phyloP scores from a whole-genome alignment of 92 coral and sea anemone genomes.

The Porites divaricata region DNA sequence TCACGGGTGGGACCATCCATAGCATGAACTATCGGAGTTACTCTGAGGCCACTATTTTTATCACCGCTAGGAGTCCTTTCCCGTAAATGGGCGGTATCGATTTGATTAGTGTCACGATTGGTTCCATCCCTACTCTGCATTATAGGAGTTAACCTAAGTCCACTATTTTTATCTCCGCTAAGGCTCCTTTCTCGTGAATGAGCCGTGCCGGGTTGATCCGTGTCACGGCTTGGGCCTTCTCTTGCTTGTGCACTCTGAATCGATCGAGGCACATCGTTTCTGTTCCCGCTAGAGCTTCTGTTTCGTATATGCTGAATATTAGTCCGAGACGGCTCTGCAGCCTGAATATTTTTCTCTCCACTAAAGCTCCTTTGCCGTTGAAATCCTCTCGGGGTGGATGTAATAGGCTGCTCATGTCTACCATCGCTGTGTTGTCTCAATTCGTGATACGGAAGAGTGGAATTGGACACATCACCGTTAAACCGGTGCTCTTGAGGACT shows the following conservation, averaged over 20 bases:
- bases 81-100: neutral
- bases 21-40: neutral
- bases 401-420: neutral
- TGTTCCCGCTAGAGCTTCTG: constrained; percentile 17
- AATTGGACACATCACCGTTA: constrained; percentile 1
- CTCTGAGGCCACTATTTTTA: constrained; percentile 2
- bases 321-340: constrained; percentile 3
- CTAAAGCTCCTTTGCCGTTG: constrained; percentile 34
- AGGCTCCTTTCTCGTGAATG: constrained; percentile 38
- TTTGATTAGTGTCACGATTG: neutral
- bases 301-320: constrained; percentile 33
- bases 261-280: constrained; percentile 11
- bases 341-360: constrained; percentile 6
- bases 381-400: constrained; percentile 24
- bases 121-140: constrained; percentile 3
- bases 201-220: neutral
- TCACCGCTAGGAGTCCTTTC: constrained; percentile 26
- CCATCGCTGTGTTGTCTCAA: constrained; percentile 14
- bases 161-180: constrained; percentile 13
- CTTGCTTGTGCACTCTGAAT: constrained; percentile 1
- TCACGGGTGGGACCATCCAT: constrained; percentile 27
- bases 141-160: neutral
- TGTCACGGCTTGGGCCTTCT: constrained; percentile 32
- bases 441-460: neutral
- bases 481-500: neutral